Percentiles rank a stretch among this genome's conserved stretches.
phyloP scores from a whole-genome alignment of 2,888 invertebrate species.

The Pomacea canaliculata region DNA sequence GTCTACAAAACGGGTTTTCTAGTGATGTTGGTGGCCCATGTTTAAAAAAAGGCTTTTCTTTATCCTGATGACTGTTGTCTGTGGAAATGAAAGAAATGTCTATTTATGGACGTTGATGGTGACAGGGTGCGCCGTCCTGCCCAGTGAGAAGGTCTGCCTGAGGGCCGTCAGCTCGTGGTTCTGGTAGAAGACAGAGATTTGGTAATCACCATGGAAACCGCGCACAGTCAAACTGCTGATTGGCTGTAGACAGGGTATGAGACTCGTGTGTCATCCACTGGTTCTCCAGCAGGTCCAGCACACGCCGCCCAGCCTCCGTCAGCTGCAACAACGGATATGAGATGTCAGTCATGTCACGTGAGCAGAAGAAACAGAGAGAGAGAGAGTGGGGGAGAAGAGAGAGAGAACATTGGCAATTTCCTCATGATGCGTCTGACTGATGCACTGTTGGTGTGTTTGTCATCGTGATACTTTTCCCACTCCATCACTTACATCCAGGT shows the following conservation, averaged over 20 bases:
- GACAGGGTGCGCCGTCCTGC: slow-evolving; percentile 14
- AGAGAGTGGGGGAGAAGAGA: too few species aligned
- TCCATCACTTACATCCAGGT: slow-evolving; percentile 15
- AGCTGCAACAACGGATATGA: slow-evolving; percentile 1
- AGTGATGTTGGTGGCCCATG: too few species aligned
- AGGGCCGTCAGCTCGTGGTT: slow-evolving; percentile 26
- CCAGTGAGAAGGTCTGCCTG: slow-evolving; percentile 25
- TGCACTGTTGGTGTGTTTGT: too few species aligned
- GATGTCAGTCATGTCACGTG: too few species aligned
- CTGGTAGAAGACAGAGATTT: slow-evolving; percentile 35
- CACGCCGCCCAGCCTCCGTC: slow-evolving; percentile 23
- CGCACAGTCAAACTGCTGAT: slow-evolving; percentile 29
- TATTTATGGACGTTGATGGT: slow-evolving; percentile 7
- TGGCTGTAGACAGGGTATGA: slow-evolving; percentile 3
- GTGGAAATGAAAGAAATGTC: neutral
- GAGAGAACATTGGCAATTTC: too few species aligned
- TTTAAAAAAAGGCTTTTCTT: too few species aligned
- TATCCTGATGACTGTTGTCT: too few species aligned
- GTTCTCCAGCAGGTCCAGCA: slow-evolving; percentile 27
- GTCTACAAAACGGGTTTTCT: too few species aligned
- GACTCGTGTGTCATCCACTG: slow-evolving; percentile 32
- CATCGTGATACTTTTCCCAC: too few species aligned
- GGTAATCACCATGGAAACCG: slow-evolving; percentile 42
- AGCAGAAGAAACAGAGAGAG: too few species aligned
- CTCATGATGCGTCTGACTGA: too few species aligned